phyloP scores from a whole-genome alignment of 2,797 vertebrate species.

The Pelodytes ibericus region DNA sequence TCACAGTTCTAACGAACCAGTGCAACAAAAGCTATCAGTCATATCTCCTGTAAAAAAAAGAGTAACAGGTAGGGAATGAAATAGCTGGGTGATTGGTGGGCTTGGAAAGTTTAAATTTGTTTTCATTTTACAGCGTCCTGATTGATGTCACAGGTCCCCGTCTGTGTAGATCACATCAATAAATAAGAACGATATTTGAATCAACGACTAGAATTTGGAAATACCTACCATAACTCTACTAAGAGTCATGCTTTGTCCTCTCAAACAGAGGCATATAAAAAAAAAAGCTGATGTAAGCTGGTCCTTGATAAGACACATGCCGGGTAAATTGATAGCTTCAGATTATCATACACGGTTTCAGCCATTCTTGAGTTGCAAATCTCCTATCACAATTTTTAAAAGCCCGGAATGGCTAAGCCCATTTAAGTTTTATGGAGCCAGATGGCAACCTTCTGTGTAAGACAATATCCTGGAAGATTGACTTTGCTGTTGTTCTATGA shows the following conservation, averaged over 20 bases:
- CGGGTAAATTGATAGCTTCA: constrained; percentile 47
- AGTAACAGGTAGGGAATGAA: background rate
- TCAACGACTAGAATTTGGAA: constrained; percentile 26
- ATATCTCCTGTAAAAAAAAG: no score
- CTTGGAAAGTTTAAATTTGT: constrained; percentile 12
- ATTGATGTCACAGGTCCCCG: constrained; percentile 36
- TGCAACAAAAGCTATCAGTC: no score
- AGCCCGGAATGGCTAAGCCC: constrained; percentile 37
- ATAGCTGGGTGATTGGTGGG: background rate
- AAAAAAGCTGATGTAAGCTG: constrained; percentile 7
- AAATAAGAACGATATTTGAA: constrained; percentile 45
- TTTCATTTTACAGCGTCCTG: constrained; percentile 6
- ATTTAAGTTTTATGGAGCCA: constrained; percentile 50
- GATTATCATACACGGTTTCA: constrained; percentile 40
- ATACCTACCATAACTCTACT: constrained; percentile 33
- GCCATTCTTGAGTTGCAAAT: constrained; percentile 42
- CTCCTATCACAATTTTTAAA: constrained; percentile 30
- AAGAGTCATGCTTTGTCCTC: constrained; percentile 22
- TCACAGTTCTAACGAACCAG: no score
- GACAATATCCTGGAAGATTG: constrained; percentile 9
- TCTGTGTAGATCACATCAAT: constrained; percentile 31
- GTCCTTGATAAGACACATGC: constrained; percentile 5
- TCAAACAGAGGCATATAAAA: constrained; percentile 25
- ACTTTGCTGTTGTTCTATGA: constrained; percentile 22
- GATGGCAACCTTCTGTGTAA: constrained; percentile 50